phyloP scores from a whole-genome alignment of 2,888 invertebrate genomes.

The Uloborus plumipes region DNA sequence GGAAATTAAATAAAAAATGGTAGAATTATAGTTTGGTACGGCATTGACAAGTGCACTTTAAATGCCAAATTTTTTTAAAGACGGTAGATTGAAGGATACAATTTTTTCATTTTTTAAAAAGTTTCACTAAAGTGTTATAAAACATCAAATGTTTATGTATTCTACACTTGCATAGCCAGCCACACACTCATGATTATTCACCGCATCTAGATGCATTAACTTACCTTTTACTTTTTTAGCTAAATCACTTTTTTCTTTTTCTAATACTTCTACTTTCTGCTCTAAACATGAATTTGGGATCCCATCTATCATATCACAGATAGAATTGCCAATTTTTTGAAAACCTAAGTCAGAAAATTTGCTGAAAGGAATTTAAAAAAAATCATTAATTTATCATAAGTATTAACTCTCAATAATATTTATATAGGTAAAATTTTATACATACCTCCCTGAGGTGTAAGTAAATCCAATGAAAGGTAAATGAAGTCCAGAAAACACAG shows the following conservation, averaged over 20 bases:
- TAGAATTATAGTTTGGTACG: too few relatives aligned
- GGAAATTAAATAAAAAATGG: too few relatives aligned
- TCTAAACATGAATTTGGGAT: conserved; percentile 68
- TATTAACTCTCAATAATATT: neutral
- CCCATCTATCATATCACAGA: conserved; percentile 59
- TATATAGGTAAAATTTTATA: neutral
- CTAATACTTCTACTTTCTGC: conserved; percentile 77
- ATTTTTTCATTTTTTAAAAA: too few relatives aligned
- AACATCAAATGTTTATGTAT: too few relatives aligned
- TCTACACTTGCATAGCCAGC: too few relatives aligned
- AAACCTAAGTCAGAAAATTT: conserved; percentile 59
- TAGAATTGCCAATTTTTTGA: conserved; percentile 37
- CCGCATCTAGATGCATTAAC: conserved; percentile 25
- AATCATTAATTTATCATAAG: neutral
- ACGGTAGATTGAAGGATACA: too few relatives aligned
- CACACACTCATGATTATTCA: too few relatives aligned
- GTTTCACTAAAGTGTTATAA: too few relatives aligned
- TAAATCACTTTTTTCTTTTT: conserved; percentile 81
- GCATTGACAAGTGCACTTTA: too few relatives aligned
- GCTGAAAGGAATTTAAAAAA: conserved; percentile 16
- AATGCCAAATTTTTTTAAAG: too few relatives aligned
- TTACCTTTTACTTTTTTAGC: conserved; percentile 79
- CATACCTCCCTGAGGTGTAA: conserved; percentile 88
- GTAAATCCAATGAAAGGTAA: conserved; percentile 98
- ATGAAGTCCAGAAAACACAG: conserved; percentile 77